These are phyloP conservation scores for Tonatia bakeri DNA, from an alignment of 2,113 vertebrate species.

Conservation along the genomic window DNA sequence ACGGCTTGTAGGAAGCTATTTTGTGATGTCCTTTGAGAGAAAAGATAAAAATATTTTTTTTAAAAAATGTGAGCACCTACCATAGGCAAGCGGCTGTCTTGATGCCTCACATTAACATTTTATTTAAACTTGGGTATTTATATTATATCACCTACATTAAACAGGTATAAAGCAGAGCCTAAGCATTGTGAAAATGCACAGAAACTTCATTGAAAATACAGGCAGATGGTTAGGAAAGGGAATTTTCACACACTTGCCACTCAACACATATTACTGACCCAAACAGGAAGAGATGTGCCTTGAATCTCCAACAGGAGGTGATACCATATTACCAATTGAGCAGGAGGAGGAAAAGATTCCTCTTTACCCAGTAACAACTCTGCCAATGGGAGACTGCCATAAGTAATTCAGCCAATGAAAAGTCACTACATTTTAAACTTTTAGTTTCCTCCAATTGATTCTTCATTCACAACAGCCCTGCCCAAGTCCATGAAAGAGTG, in stretches of 20 bases:
- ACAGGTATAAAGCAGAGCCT: not conserved
- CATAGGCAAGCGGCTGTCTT: not conserved
- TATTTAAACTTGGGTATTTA: not conserved
- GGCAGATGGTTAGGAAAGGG: not conserved
- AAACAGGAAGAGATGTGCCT: not conserved
- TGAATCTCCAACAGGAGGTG: not conserved
- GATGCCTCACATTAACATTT: not conserved
- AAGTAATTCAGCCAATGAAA: not conserved
- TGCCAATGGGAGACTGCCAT: not conserved
- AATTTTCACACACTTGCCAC: not conserved
- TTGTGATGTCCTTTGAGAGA: not conserved
- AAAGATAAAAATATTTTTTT: not conserved
- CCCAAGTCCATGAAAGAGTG: no score
- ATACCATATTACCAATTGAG: not conserved
- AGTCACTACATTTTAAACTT: not conserved
- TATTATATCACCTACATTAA: not conserved
- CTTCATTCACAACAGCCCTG: not conserved
- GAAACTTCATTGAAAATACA: not conserved
- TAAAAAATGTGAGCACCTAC: not conserved
- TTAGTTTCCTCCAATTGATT: not conserved
- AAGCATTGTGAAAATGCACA: not conserved
- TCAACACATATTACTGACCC: not conserved
- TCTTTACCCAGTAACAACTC: not conserved
- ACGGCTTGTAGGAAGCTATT: not conserved
- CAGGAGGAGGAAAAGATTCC: not conserved